Evolutionary conservation across 2,888 invertebrate genomes (phyloP), one percentile per base, ranked within the genome.

Genomic region (Philhelius pedissequus): DNA sequence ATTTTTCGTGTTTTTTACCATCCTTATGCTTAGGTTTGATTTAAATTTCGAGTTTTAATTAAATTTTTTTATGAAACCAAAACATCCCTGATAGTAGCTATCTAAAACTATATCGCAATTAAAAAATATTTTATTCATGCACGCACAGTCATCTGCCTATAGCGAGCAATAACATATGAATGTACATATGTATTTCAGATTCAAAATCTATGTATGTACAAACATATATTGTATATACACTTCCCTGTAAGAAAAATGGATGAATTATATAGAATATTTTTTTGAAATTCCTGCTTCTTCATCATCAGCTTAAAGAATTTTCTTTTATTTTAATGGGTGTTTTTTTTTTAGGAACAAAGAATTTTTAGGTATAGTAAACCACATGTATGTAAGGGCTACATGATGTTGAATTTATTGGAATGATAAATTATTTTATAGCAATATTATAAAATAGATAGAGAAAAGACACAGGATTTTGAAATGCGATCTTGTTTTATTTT

Each of bases 281-380:
- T 62, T 71, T 18, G 0, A 62, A 73, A 74, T 75, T 66, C 66
- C 32, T 35, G 56, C 27, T 45, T 35, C 43, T 45, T 45, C 58
- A 56, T 7, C 35, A 43, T 54, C 48, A 48, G 13, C 15, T 35
- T 48, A n/a, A 30, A 56, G 22, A 75, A 32, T 43, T 75, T 56
- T 25, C 11, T 30, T 58, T 30, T 56, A 66, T 27, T 56, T 22
- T 32, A 48, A 48, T 13, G 48, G 48, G 48, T 48, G 48, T 48
- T 25, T 25, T 22, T 11, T 18, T 43, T 30, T 30, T 30, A 8
- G 7, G 8, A 4, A 3, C 6, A 15, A 9, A 15, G 6, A 5
- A 38, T n/a, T 38, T 38, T 6, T 5, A 35, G 13, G 13, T 35
- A 3, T 13, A n/a, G 38, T 6, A 6, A 38, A n/a, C 4, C 35